Conservation (phyloP, 2,888 invertebrate species). For the Priocnemis perturbator region DNA sequence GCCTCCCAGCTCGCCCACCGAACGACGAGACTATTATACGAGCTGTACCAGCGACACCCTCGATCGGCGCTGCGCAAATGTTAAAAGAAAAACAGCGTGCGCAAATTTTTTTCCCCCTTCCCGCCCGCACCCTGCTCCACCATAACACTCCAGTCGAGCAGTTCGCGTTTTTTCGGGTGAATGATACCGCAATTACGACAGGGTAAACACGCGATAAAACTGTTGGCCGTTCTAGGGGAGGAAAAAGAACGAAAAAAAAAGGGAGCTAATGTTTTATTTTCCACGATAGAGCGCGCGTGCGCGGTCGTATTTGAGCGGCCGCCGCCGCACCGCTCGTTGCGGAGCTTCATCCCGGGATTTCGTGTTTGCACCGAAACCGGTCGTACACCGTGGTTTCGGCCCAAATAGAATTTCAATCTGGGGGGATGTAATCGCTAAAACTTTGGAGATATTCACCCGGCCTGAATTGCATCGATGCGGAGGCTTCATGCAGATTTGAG, state of each 20-base stretch:
- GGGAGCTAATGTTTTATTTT: constrained; percentile 35
- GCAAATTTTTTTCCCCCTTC: neutral
- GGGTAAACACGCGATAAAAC: constrained; percentile 46
- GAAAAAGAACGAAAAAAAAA: no score
- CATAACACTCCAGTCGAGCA: neutral
- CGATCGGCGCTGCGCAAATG: no score
- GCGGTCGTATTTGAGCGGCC: constrained; percentile 30
- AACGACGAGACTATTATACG: no score
- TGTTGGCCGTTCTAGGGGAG: constrained; percentile 20
- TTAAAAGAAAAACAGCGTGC: no score
- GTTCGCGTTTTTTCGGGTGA: neutral
- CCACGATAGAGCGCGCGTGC: constrained; percentile 17
- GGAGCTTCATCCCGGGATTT: constrained; percentile 3
- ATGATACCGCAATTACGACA: constrained; percentile 46
- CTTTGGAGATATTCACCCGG: constrained; percentile 30
- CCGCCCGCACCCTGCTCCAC: neutral
- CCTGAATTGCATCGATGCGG: constrained; percentile 33
- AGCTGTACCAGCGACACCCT: no score
- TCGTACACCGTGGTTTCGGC: constrained; percentile 15
- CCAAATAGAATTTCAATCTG: constrained; percentile 49
- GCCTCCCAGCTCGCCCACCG: no score
- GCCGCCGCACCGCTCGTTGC: neutral
- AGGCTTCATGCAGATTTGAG: constrained; percentile 32
- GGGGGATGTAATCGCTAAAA: constrained; percentile 44
- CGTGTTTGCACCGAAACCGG: constrained; percentile 38